These are phyloP conservation scores for Gallinago undulata DNA, from an alignment of 2,113 vertebrate genomes.

Conservation along the genomic window DNA sequence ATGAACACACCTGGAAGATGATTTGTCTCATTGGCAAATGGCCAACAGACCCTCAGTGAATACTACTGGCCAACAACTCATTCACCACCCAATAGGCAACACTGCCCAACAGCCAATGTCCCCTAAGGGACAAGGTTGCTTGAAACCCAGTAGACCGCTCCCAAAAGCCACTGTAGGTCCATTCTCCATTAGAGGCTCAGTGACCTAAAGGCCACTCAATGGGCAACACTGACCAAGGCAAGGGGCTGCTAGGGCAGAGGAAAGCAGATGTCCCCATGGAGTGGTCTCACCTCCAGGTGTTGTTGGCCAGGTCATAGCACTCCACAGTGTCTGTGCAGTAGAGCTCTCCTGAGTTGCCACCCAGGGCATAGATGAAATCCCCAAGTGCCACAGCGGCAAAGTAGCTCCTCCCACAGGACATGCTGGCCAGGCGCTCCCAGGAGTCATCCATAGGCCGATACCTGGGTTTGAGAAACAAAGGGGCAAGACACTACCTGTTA, in stretches of 20 bases:
- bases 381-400: constrained; percentile 73
- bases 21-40: neutral
- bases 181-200: neutral
- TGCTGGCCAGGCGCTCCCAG: constrained; percentile 77
- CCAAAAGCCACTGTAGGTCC: neutral
- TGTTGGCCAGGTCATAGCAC: constrained; percentile 66
- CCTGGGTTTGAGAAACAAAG: constrained; percentile 46
- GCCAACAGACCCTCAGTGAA: neutral
- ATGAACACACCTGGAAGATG: neutral
- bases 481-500: neutral
- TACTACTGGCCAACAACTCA: neutral
- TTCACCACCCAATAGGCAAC: neutral
- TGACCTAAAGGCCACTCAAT: neutral
- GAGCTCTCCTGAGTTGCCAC: constrained; percentile 70
- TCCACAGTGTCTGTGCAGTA: constrained; percentile 76
- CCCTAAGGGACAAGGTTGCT: neutral
- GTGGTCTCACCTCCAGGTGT: constrained; percentile 78
- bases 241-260: neutral
- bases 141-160: neutral
- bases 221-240: neutral
- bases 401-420: constrained; percentile 74
- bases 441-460: constrained; percentile 70
- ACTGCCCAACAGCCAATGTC: neutral
- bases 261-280: neutral
- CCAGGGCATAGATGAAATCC: constrained; percentile 79